Conservation (phyloP, 2,113 vertebrate species). For the Mustelus asterias region DNA sequence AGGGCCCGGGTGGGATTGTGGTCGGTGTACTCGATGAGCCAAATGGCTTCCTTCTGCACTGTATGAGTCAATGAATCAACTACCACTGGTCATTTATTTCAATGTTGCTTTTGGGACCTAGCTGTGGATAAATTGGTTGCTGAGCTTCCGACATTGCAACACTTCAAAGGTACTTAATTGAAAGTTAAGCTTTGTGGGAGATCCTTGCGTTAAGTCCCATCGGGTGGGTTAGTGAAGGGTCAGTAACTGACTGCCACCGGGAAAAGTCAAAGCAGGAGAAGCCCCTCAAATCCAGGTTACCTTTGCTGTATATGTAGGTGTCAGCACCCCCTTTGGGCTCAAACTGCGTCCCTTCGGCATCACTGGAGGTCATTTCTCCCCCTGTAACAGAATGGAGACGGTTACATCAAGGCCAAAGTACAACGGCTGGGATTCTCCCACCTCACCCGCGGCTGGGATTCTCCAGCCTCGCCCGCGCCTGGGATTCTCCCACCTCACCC, state of each 20-base stretch:
- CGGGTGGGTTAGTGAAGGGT: neutral
- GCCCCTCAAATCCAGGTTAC: neutral
- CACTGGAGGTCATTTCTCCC: neutral
- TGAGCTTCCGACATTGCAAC: neutral
- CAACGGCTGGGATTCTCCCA: no score
- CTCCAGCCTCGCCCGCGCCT: no score
- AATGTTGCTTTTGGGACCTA: neutral
- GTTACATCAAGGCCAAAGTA: no score
- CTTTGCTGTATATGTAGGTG: neutral
- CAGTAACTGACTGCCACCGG: neutral
- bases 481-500: no score
- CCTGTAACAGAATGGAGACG: neutral
- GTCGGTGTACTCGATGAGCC: no score
- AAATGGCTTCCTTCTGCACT: no score
- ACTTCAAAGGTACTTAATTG: neutral
- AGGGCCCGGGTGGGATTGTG: no score
- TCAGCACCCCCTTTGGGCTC: neutral
- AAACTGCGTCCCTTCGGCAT: neutral
- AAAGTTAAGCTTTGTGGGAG: neutral
- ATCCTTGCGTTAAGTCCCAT: neutral
- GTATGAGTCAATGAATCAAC: no score
- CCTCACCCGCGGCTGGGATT: no score
- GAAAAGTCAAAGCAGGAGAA: neutral
- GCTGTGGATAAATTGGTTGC: neutral
- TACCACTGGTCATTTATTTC: neutral